A percentile compares a stretch with the other conserved stretches of the same genome.
Evolutionary conservation across 2,113 vertebrate species (phyloP).

Genomic region (Istiophorus platypterus): DNA sequence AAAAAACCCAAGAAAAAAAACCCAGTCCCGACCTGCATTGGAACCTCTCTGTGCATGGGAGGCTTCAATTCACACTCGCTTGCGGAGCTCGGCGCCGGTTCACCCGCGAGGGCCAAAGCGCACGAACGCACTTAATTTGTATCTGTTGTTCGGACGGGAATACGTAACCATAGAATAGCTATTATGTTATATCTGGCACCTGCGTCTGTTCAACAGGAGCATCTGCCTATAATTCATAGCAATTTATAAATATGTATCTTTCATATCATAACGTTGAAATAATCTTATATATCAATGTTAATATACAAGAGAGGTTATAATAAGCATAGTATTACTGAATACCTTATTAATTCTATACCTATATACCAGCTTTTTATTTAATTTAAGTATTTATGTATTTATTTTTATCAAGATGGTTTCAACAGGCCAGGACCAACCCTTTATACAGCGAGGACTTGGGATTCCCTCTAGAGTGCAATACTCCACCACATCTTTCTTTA

Average conservation of each 20-base stretch:
- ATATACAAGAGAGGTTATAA: conserved; percentile 80
- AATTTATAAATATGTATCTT: conserved; percentile 83
- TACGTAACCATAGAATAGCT: conserved; percentile 72
- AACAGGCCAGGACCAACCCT: conserved; percentile 77
- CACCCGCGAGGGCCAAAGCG: conserved; percentile 49
- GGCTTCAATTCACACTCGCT: conserved; percentile 79
- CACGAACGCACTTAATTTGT: conserved; percentile 70
- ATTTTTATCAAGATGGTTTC: conserved; percentile 81
- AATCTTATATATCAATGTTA: conserved; percentile 79
- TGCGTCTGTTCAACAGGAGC: conserved; percentile 58
- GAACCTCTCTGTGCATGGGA: conserved; percentile 85
- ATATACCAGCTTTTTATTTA: conserved; percentile 77
- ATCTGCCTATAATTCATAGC: conserved; percentile 78
- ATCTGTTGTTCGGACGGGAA: conserved; percentile 77
- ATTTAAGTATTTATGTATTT: too few species aligned
- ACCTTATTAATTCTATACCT: conserved; percentile 83
- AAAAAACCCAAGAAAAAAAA: too few species aligned
- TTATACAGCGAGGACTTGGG: conserved; percentile 60
- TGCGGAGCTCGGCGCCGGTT: conserved; percentile 66
- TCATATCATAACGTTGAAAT: conserved; percentile 81
- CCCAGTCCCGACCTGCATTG: conserved; percentile 81
- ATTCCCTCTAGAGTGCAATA: conserved; percentile 73
- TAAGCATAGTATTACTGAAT: conserved; percentile 83
- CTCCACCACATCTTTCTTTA: too few species aligned
- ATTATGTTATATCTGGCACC: conserved; percentile 80